Evolutionary conservation across 2,113 vertebrate genomes (phyloP).

Genomic region (Rynchops niger): DNA sequence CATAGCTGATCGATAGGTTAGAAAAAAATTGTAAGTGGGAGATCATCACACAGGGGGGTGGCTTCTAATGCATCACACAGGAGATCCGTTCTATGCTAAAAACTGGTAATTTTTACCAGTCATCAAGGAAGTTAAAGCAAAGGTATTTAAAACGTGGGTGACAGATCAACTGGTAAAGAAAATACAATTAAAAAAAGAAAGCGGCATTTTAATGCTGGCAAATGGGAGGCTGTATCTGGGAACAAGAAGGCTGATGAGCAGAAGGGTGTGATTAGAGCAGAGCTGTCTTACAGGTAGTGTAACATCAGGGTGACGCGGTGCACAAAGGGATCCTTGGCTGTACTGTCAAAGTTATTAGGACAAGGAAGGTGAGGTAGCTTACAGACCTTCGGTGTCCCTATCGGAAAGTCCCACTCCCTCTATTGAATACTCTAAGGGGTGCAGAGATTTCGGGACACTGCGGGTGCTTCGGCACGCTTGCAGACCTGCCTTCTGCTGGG

Average conservation of each 20-base stretch:
- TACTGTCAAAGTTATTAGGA: not conserved
- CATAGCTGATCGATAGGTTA: not conserved
- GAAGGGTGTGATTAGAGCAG: not conserved
- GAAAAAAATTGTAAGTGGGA: no score
- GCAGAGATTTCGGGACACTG: not conserved
- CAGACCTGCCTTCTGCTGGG: not conserved
- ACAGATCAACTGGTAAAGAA: not conserved
- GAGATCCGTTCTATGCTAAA: not conserved
- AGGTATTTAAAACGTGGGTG: not conserved
- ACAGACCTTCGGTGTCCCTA: not conserved
- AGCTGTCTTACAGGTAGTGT: not conserved
- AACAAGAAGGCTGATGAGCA: not conserved
- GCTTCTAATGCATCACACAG: not conserved
- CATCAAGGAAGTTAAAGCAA: not conserved
- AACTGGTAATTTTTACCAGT: not conserved
- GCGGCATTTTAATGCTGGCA: not conserved
- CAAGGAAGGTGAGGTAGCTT: not conserved
- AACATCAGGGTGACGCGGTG: not conserved
- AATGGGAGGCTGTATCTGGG: not conserved
- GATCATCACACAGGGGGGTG: not conserved
- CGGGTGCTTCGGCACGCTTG: accelerated
- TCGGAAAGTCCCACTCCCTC: not conserved
- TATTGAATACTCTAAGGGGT: not conserved
- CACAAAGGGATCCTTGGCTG: not conserved
- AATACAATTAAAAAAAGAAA: not conserved